Conservation (phyloP, 2,797 vertebrate genomes). For the Lateolabrax maculatus region DNA sequence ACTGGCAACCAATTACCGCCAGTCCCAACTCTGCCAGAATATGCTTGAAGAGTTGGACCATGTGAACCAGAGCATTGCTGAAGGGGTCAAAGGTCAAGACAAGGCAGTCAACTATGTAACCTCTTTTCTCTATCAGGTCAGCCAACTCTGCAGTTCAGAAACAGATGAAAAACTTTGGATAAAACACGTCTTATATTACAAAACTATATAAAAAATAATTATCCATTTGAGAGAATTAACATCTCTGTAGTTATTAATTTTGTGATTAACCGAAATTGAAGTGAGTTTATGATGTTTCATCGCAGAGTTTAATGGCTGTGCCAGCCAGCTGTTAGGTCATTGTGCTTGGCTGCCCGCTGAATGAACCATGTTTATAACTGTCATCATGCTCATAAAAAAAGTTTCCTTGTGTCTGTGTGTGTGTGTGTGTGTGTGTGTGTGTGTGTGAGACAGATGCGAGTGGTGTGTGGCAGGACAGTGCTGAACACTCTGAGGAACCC, state of each 20-base stretch:
- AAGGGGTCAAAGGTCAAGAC: constrained; percentile 1
- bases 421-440: constrained; percentile 29
- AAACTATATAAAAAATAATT: background rate
- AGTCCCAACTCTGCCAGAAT: constrained; percentile 71
- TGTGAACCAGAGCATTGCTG: constrained; percentile 25
- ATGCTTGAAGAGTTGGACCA: constrained; percentile 75
- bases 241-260: background rate
- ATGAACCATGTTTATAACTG: constrained; percentile 43
- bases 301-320: constrained; percentile 11
- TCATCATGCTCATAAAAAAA: constrained; percentile 26
- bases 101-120: constrained; percentile 73
- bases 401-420: constrained; percentile 8
- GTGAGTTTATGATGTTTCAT: constrained; percentile 23
- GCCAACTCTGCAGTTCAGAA: constrained; percentile 13
- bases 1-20: constrained; percentile 68
- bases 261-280: constrained; percentile 17
- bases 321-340: constrained; percentile 20
- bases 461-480: constrained; percentile 82
- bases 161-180: background rate
- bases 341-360: constrained; percentile 24
- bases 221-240: background rate
- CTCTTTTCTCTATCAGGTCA: constrained; percentile 86
- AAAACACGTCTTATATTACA: background rate
- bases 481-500: constrained; percentile 85
- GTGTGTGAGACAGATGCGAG: constrained; percentile 75